Evolutionary conservation across 92 coral and sea anemone genomes (phyloP), one percentile per base, ranked within the genome.

Genomic region (Diadumene lineata): DNA sequence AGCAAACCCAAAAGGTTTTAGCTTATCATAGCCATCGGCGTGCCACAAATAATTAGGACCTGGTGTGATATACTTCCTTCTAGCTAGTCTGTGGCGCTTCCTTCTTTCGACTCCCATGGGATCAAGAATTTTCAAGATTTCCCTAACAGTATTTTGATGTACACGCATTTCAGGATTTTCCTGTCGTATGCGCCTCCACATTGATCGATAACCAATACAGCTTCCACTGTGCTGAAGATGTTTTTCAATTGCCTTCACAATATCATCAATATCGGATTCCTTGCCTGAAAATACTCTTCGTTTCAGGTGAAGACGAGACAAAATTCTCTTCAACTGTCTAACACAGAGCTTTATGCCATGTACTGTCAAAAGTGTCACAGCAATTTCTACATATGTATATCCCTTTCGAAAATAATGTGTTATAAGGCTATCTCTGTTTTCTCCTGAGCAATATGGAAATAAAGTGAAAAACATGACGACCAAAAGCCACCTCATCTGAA

Each of bases 11-110:
- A 34, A 82, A 10, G 82, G 81, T 68, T 68, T 81, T 0, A 81
- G 76, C 29, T 81, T 74, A 16, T 81, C 86, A 43, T 81, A 81
- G 3, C 77, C 81, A 38, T 82, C 86, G 0, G 70, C 58, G 21
- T 82, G 86, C 89, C 85, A 85, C 43, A 79, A 44, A 34, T 79
- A 79, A 31, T 84, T 84, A 0, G 85, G 89, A 0, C 89, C 89
- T 75, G 75, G 74, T 13, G 80, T 25, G 22, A 51, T 11, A 56
- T 78, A 84, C 44, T 29, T 33, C 34, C 80, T n/a, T 60, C 86
- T 13, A 24, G 76, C 31, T 29, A 55, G 55, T 56, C 78, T 77
- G 68, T 77, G 79, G 13, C 48, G 26, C 27, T 66, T 70, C 60
- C 88, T 56, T 23, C n/a, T 63, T 56, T 84, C 83, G 15, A 77